Conservation (phyloP, 2,888 invertebrate genomes). For the Patella depressa region DNA sequence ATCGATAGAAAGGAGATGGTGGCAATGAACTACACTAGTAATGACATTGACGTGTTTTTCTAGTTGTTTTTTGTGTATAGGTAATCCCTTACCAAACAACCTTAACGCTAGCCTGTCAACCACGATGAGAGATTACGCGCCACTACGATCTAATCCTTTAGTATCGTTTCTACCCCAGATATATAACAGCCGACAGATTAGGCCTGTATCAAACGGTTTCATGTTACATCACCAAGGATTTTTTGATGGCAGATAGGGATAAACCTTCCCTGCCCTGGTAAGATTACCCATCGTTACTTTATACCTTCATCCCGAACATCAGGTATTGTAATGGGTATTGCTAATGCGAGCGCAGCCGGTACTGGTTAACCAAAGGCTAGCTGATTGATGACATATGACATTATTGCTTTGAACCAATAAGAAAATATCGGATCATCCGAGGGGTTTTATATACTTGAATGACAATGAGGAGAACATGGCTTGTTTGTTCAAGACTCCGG, state of each 20-base stretch:
- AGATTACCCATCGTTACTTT: background rate
- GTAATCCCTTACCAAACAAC: conserved; percentile 5
- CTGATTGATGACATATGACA: too few species aligned
- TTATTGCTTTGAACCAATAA: too few species aligned
- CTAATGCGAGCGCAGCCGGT: too few species aligned
- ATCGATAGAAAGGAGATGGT: background rate
- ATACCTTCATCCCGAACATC: background rate
- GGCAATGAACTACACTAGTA: background rate
- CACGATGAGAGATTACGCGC: conserved; percentile 7
- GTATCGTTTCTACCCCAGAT: background rate
- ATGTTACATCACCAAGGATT: background rate
- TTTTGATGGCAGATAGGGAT: too few species aligned
- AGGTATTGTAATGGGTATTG: too few species aligned
- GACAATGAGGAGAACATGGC: too few species aligned
- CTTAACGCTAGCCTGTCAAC: conserved; percentile 7
- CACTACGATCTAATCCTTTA: background rate
- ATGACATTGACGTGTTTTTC: conserved; percentile 6
- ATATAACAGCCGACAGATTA: background rate
- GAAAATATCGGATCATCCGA: too few species aligned
- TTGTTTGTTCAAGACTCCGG: too few species aligned
- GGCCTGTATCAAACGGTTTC: background rate
- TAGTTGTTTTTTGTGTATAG: background rate
- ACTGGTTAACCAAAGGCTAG: too few species aligned
- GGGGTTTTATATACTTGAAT: too few species aligned
- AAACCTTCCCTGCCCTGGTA: background rate